Evolutionary conservation across 2,797 vertebrate genomes (phyloP), one percentile per base, ranked within the genome.

Genomic region (Scolopax bukidnonensis): DNA sequence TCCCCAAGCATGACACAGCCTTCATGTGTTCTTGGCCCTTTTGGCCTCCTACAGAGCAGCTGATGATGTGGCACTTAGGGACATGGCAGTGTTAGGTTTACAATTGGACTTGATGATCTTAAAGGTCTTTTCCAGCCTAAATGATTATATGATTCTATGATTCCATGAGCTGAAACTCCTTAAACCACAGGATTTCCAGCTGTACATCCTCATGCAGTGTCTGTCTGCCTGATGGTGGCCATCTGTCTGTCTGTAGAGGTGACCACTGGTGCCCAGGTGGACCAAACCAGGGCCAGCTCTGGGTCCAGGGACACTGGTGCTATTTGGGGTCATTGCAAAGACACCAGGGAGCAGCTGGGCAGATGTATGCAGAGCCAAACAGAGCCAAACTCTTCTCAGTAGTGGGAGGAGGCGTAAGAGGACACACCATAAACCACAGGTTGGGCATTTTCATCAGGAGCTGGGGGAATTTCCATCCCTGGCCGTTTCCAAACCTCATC

Each of bases 131-230:
- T 75, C 43, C 33, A 60, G 28, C 43, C 41, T 48, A 32, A 75
- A 60, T 60, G 11, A 38, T 60, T 48, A 33, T 33, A 24, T 32
- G 43, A 38, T 75, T 47, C 41, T 25, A 9, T 43, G 51, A 54
- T 71, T 74, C n/a, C 33, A 21, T 32, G 20, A 80, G 48, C 41
- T 43, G 23, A n/a, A 79, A 76, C 30, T 76, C n/a, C 30, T 87
- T 71, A 67, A 80, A 32, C 38, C 12, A 48, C 0, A 0, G 43
- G 23, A 47, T 38, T n/a, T 80, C 20, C 53, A 25, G 48, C 54
- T 4, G 0, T 41, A n/a, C 1, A 0, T 47, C 48, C 30, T 50
- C 20, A 16, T 11, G 36, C 33, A 68, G 6, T 59, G 25, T 15
- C 71, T 47, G 18, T 68, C 43, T 83, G 36, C 36, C 43, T 63